Evolutionary conservation across 2,113 vertebrate genomes (phyloP), one percentile per base, ranked within the genome.

Genomic region (Fregata magnificens): DNA sequence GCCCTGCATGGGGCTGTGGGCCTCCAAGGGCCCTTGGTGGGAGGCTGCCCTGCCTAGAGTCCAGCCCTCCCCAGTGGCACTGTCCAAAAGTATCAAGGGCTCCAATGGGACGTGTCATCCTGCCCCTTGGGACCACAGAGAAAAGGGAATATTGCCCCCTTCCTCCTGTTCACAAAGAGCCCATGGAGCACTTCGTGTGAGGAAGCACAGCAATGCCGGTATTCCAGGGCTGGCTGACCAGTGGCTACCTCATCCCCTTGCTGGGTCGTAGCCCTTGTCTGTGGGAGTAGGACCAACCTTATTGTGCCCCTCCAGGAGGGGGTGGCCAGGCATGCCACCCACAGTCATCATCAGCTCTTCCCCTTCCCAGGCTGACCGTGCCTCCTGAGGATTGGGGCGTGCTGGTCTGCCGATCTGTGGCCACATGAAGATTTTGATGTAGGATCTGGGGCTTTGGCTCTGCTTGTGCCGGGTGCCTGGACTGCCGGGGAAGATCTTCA

Each of bases 51-150:
- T 52, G 34, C 40, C 28, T 69, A 28, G 25, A 36, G 14, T 15
- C 17, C 58, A 44, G 16, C 14, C 29, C 4, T 29, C 3, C 16
- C 0, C 1, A 1, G 5, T 21, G 38, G 9, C 40, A 22, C 5
- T 0, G 0, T 63, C 31, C 31, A 36, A 38, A 80, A n/a, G 15
- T 26, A 34, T 29, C 12, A 7, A 16, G 4, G 16, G 13, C 13
- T 29, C 4, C 13, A n/a, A 3, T 1, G 5, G 6, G 16, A 63
- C 3, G 3, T 16, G 12, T 18, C 15, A 4, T 82, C 19, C 50
- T 78, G 18, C 4, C 7, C 28, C 2, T 13, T 20, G 15, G 16
- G 29, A 9, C 20, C 34, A 16, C 25, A 6, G 4, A 6, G 34
- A 9, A 18, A 9, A 45, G 7, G 44, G 16, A 53, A 19, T 76